Conservation (phyloP, 2,888 invertebrate genomes). For the Eupithecia vulgata region DNA sequence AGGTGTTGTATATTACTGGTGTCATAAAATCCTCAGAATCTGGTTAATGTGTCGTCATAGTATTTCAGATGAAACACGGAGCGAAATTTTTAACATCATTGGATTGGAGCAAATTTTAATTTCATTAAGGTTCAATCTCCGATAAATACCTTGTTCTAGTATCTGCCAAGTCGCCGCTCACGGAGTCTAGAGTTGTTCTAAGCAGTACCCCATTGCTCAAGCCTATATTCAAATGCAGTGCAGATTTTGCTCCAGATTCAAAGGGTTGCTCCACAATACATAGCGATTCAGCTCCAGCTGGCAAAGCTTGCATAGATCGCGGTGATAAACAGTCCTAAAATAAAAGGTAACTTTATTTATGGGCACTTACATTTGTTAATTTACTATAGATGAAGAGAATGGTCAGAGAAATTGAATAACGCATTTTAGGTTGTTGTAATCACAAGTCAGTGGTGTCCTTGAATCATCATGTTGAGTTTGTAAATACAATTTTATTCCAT, state of each 20-base stretch:
- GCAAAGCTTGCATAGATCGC: conserved; percentile 97
- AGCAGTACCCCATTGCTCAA: conserved; percentile 97
- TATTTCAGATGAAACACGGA: conserved; percentile 86
- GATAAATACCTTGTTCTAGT: conserved; percentile 92
- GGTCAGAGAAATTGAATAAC: conserved; percentile 78
- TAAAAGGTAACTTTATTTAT: conserved; percentile 54
- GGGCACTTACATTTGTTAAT: background rate
- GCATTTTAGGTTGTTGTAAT: conserved; percentile 81
- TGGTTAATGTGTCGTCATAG: conserved; percentile 80
- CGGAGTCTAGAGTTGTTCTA: conserved; percentile 96
- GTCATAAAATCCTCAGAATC: conserved; percentile 64
- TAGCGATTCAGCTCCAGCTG: conserved; percentile 97
- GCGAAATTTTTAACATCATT: conserved; percentile 74
- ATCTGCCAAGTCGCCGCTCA: conserved; percentile 98
- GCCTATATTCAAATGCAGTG: conserved; percentile 97
- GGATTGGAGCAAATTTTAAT: conserved; percentile 34
- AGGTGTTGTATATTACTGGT: background rate
- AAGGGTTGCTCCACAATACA: conserved; percentile 95
- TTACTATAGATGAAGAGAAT: background rate
- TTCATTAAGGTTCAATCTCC: background rate
- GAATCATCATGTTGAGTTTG: conserved; percentile 70
- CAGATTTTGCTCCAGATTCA: conserved; percentile 87
- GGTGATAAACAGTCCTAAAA: conserved; percentile 95
- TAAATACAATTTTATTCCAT: background rate
- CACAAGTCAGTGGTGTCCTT: conserved; percentile 83